These are phyloP conservation scores for Enoplosus armatus DNA, from an alignment of 2,797 vertebrate species.

Conservation along the genomic window DNA sequence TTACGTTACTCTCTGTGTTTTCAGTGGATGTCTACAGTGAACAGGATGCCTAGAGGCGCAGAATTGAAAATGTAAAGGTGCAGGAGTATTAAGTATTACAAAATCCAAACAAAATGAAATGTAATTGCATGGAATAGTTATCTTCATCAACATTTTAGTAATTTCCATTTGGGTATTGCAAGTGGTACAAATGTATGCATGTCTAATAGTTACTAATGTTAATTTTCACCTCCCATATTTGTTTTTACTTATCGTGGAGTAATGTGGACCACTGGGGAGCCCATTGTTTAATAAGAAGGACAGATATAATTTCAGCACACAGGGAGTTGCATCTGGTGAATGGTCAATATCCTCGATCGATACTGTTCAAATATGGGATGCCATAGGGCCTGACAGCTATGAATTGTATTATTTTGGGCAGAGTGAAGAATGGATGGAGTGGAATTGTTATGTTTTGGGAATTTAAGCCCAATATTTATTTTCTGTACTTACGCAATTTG, in stretches of 20 bases:
- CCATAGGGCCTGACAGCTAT: constrained; percentile 82
- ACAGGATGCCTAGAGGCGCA: constrained; percentile 53
- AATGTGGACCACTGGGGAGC: constrained; percentile 55
- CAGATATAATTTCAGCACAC: constrained; percentile 74
- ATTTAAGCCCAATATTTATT: constrained; percentile 77
- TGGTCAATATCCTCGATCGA: constrained; percentile 86
- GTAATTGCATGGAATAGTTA: constrained; percentile 45
- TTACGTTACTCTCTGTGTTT: constrained; percentile 35
- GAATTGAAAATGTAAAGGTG: constrained; percentile 60
- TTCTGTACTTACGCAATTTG: constrained; percentile 67
- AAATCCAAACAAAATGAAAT: constrained; percentile 49
- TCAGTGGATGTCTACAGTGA: constrained; percentile 50
- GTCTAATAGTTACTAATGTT: constrained; percentile 57
- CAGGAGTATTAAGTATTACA: constrained; percentile 46
- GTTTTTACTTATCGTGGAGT: constrained; percentile 61
- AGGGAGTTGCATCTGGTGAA: constrained; percentile 75
- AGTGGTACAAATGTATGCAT: constrained; percentile 43
- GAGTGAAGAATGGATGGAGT: constrained; percentile 72
- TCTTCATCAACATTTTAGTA: constrained; percentile 54
- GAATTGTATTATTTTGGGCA: constrained; percentile 80
- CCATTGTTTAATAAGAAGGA: constrained; percentile 71
- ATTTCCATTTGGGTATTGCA: constrained; percentile 57
- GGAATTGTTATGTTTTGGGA: constrained; percentile 79
- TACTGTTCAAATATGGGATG: constrained; percentile 81
- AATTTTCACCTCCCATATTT: constrained; percentile 64